Base-by-base conservation (phyloP, 2,888 invertebrate genomes). In the Himalopsyche anomala region DNA sequence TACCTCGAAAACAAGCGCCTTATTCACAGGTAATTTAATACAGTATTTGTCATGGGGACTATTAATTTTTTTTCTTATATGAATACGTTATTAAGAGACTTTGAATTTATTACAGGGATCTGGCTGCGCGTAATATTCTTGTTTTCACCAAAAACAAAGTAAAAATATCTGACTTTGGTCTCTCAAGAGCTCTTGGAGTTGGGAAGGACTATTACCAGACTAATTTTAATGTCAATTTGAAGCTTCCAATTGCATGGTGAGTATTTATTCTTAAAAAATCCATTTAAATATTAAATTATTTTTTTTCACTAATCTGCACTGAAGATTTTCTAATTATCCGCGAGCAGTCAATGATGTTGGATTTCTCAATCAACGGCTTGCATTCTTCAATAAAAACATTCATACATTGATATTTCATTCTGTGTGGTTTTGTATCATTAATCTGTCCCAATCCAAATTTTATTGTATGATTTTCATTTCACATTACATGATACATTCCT, bases 171-270 rank as follows among this genome's bases (percentile, higher is more conserved):
- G 99, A 99, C 91, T 99, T 99, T 92, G 99, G 99, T 5, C 92
- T 99, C 84, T 99, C 99, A 0, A 94, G 99, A 84, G 99, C 99
- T 0, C 92, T 99, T 84, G 99, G 99, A 3, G 98, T 98, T 81
- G 99, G 99, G 45, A 99, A 99, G 91, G 99, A 99, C 91, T 99
- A 99, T 91, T 99, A 99, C 91, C 98, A 99, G 91, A 99, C 98
- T 5, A 99, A 99, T 93, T 99, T 99, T 91, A 98, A 98, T 91
- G 98, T 99, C 56, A 98, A 98, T 93, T 94, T 99, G 87, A 99
- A 99, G 92, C 93, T 99, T 86, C 99, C 99, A 0, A 99, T 99
- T 89, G 99, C 99, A 4, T 99, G 99, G 99, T 96, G 91, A 93
- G 94, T 91, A 42, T 17, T 62, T 19, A n/a, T n/a, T 56, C 9